Percentiles rank a stretch among this genome's conserved stretches.
phyloP scores from a whole-genome alignment of 1,140 invertebrate species.

The Cydia splendana region DNA sequence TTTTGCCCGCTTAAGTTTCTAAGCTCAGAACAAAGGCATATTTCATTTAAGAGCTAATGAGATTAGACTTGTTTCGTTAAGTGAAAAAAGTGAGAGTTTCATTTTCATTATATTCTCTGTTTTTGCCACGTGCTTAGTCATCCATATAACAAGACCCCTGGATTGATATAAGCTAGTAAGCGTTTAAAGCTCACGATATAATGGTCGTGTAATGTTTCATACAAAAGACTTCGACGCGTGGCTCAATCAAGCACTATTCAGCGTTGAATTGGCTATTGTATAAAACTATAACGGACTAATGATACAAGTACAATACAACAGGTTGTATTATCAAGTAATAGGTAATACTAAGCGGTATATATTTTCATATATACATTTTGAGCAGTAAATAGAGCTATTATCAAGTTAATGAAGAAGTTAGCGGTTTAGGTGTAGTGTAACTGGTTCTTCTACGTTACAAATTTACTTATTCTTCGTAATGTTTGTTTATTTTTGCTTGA shows the following conservation, averaged over 20 bases:
- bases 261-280: not conserved
- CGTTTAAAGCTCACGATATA: not conserved
- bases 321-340: not conserved
- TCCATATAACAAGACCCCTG: not conserved
- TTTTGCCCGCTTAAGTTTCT: conserved; percentile 2
- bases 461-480: too few relatives aligned
- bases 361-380: not conserved
- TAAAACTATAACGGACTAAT: not conserved
- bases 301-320: not conserved
- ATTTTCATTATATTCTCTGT: not conserved
- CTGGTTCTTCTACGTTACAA: too few relatives aligned
- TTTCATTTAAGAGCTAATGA: conserved; percentile 11
- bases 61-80: conserved; percentile 15
- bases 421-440: too few relatives aligned
- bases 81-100: conserved; percentile 31
- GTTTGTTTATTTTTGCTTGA: too few relatives aligned
- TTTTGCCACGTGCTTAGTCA: conserved; percentile 2
- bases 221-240: conserved; percentile 49
- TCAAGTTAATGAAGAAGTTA: not conserved
- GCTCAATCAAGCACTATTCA: not conserved
- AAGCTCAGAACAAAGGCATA: conserved; percentile 21
- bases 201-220: not conserved
- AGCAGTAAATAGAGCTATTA: not conserved
- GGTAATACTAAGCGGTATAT: not conserved
- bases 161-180: not conserved